phyloP scores from a whole-genome alignment of 2,113 vertebrate species.

The Sinocyclocheilus anshuiensis region DNA sequence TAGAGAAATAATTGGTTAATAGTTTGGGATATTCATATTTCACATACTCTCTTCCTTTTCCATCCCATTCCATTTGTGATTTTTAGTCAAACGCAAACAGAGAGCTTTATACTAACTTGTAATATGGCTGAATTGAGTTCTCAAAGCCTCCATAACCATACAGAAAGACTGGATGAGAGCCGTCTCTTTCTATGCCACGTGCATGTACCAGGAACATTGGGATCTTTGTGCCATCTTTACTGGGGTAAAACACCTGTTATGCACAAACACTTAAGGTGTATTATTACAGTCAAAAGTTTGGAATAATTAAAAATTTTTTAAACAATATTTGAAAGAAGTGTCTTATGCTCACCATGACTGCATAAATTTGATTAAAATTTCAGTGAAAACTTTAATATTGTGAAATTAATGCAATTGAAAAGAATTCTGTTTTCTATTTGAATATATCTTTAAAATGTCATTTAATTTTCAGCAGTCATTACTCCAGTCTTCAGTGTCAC shows the following conservation, averaged over 20 bases:
- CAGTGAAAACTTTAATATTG: too few relatives aligned
- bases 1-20: neutral
- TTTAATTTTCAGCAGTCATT: too few relatives aligned
- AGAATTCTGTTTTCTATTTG: too few relatives aligned
- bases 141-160: slow-evolving; percentile 80
- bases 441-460: too few relatives aligned
- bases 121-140: slow-evolving; percentile 71
- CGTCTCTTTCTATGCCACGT: slow-evolving; percentile 65
- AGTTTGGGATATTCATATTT: neutral
- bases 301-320: neutral
- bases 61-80: neutral
- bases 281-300: neutral
- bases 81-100: neutral
- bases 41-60: neutral
- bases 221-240: slow-evolving; percentile 76
- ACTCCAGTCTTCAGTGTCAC: too few relatives aligned
- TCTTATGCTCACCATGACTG: neutral
- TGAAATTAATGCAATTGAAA: too few relatives aligned
- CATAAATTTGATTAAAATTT: neutral
- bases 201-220: slow-evolving; percentile 79
- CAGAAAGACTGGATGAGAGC: slow-evolving; percentile 72
- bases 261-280: neutral
- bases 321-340: neutral
- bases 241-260: slow-evolving; percentile 74
- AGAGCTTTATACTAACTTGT: slow-evolving; percentile 67